A percentile compares a stretch with the other conserved stretches of the same genome.
Evolutionary conservation across 2,113 vertebrate species (phyloP).

Genomic region (Monarcha castaneiventris): DNA sequence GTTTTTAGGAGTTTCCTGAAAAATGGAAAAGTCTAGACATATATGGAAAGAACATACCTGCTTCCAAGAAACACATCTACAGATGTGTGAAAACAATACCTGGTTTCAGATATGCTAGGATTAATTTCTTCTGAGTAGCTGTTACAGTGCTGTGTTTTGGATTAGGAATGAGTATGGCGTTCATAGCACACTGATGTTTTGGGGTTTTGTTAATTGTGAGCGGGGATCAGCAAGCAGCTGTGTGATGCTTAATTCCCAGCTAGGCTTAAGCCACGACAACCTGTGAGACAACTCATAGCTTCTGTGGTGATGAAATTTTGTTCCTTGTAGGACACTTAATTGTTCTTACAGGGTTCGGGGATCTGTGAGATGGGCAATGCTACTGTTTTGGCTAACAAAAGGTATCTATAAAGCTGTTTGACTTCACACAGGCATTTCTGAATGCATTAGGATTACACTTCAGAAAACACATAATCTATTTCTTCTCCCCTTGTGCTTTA

Average conservation of each 20-base stretch:
- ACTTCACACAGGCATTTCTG: neutral
- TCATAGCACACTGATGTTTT: neutral
- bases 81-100: neutral
- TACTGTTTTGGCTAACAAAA: neutral
- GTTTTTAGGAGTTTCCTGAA: neutral
- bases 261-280: rapidly evolving
- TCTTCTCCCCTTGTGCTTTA: neutral
- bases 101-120: neutral
- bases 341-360: neutral
- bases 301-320: neutral
- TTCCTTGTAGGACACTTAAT: neutral
- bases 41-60: neutral
- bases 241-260: neutral
- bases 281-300: neutral
- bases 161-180: neutral
- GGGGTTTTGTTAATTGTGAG: neutral
- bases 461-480: neutral
- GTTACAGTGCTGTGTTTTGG: neutral
- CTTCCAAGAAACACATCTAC: neutral
- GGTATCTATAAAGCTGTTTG: neutral
- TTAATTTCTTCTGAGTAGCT: neutral
- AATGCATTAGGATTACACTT: neutral
- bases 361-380: neutral
- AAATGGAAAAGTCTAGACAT: neutral
- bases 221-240: neutral